Evolutionary conservation across 2,888 invertebrate species (phyloP).

Genomic region (Byasa hedistus): DNA sequence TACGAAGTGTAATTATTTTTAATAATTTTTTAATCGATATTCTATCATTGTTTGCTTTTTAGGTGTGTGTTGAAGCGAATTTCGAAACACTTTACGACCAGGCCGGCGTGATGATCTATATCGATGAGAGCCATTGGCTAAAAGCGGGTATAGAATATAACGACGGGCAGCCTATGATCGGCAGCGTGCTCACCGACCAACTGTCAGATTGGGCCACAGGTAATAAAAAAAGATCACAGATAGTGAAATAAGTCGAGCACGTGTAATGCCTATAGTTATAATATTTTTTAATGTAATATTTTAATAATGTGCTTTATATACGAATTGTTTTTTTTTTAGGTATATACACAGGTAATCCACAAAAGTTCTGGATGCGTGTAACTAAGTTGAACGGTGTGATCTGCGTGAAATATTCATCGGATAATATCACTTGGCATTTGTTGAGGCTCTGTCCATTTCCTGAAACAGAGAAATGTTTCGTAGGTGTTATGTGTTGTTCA

Average conservation of each 20-base stretch:
- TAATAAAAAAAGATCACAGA: constrained; percentile 33
- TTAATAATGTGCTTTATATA: not conserved
- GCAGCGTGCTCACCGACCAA: constrained; percentile 60
- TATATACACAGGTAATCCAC: constrained; percentile 54
- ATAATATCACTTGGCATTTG: constrained; percentile 52
- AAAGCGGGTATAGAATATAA: constrained; percentile 68
- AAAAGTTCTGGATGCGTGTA: constrained; percentile 61
- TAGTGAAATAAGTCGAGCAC: too few species aligned
- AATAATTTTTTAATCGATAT: too few species aligned
- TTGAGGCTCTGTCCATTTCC: constrained; percentile 55
- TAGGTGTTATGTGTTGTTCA: constrained; percentile 61
- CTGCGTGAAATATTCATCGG: constrained; percentile 62
- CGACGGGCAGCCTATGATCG: constrained; percentile 65
- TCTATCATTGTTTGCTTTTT: constrained; percentile 9
- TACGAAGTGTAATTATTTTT: too few species aligned
- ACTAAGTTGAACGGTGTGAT: constrained; percentile 49
- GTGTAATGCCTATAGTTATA: too few species aligned
- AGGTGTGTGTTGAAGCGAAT: constrained; percentile 62
- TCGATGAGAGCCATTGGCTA: constrained; percentile 66
- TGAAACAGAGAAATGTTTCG: constrained; percentile 41
- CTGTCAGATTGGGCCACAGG: constrained; percentile 69
- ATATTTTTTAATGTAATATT: too few species aligned
- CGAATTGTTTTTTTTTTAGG: constrained; percentile 43
- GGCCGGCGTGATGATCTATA: constrained; percentile 66
- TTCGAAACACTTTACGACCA: constrained; percentile 63